Evolutionary conservation across 2,888 invertebrate species (phyloP).

Genomic region (Coelinius sp.): DNA sequence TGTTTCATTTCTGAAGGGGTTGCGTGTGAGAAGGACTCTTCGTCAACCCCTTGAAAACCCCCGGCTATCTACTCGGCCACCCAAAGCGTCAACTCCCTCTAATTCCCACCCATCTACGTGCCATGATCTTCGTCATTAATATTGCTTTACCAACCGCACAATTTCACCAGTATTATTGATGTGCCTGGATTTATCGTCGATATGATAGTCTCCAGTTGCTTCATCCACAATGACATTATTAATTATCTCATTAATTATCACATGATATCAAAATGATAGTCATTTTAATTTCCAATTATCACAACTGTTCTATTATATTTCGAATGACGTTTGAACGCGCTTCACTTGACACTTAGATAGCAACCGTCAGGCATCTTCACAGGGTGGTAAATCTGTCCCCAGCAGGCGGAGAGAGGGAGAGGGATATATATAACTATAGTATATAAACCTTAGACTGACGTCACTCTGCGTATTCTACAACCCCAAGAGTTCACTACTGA

Average conservation of each 20-base stretch:
- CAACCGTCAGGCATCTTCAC: conserved; percentile 63
- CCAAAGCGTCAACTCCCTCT: conserved; percentile 46
- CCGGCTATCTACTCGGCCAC: conserved; percentile 31
- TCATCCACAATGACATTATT: conserved; percentile 1
- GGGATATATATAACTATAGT: conserved; percentile 12
- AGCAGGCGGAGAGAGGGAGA: conserved; percentile 54
- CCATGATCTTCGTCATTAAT: conserved; percentile 67
- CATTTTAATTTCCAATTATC: conserved; percentile 10
- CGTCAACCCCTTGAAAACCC: conserved; percentile 45
- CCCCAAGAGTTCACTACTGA: conserved; percentile 65
- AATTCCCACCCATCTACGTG: conserved; percentile 54
- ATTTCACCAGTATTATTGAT: conserved; percentile 35
- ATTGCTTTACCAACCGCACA: conserved; percentile 57
- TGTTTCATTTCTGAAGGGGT: conserved; percentile 46
- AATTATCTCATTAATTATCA: conserved; percentile 4
- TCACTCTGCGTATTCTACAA: conserved; percentile 35
- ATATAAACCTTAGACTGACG: conserved; percentile 41
- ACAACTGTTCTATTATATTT: neutral
- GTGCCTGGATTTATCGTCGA: conserved; percentile 22
- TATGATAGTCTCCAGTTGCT: neutral
- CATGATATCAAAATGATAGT: neutral
- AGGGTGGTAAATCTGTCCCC: conserved; percentile 64
- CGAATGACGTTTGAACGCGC: conserved; percentile 58
- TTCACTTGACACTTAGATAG: conserved; percentile 67
- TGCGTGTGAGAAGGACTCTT: conserved; percentile 25